These are phyloP conservation scores for Sarcophaga variegata DNA, from an alignment of 2,888 invertebrate species.

Conservation along the genomic window DNA sequence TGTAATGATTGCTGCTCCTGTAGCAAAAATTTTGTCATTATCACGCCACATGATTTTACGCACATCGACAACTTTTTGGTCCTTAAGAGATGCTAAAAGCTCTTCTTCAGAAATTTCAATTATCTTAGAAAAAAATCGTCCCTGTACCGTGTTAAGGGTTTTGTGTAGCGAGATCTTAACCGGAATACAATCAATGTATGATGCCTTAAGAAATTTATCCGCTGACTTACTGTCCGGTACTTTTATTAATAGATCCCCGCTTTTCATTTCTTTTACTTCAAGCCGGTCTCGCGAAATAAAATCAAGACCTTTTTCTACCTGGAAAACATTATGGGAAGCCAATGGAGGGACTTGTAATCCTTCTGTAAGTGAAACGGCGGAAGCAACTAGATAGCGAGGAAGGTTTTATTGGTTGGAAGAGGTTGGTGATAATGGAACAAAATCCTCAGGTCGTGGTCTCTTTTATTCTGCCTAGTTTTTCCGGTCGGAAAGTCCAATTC, in stretches of 20 bases:
- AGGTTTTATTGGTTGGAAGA: neutral
- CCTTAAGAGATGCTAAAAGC: too few relatives aligned
- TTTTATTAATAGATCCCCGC: neutral
- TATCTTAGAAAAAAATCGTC: neutral
- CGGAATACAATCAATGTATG: neutral
- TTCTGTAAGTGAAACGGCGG: neutral
- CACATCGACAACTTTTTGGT: too few relatives aligned
- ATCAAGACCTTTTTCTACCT: constrained; percentile 61
- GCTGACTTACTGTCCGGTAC: neutral
- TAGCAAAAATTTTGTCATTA: too few relatives aligned
- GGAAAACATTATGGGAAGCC: too few relatives aligned
- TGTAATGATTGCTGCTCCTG: too few relatives aligned
- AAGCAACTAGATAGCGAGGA: constrained; percentile 1
- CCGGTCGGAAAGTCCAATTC: constrained; percentile 43
- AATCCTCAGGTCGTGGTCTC: neutral
- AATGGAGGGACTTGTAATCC: neutral
- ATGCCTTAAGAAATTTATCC: neutral
- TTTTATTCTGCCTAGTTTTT: neutral
- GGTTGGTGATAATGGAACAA: neutral
- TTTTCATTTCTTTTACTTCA: neutral
- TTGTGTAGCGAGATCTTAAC: neutral
- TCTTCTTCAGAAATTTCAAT: neutral
- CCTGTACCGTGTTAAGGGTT: neutral
- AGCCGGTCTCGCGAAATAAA: neutral
- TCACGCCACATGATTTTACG: too few relatives aligned